Percentiles rank a stretch among this genome's conserved stretches.
Conservation (phyloP, 2,797 vertebrate genomes). For the Salarias fasciatus region DNA sequence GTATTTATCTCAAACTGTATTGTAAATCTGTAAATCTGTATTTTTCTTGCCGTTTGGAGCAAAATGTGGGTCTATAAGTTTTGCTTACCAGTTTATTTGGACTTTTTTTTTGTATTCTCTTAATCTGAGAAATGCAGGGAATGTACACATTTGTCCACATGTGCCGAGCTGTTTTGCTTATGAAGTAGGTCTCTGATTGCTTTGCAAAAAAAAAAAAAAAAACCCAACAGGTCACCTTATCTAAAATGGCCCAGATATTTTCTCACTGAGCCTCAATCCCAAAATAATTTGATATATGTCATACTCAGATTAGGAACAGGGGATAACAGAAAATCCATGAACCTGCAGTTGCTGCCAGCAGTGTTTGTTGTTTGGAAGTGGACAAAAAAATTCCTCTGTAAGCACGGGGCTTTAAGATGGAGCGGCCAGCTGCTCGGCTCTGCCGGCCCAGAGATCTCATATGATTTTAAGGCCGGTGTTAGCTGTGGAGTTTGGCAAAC, state of each 20-base stretch:
- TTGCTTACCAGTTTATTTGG: neutral
- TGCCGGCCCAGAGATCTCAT: conserved; percentile 30
- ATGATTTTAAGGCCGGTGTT: conserved; percentile 34
- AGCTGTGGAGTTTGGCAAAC: conserved; percentile 29
- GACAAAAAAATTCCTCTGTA: conserved; percentile 55
- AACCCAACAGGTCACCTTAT: conserved; percentile 34
- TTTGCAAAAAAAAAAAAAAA: too few relatives aligned
- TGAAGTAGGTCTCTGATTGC: neutral
- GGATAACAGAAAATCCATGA: conserved; percentile 72
- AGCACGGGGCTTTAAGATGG: conserved; percentile 51
- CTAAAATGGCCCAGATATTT: conserved; percentile 70
- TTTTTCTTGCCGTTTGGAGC: too few relatives aligned
- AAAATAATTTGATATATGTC: conserved; percentile 76
- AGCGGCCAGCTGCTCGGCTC: conserved; percentile 52
- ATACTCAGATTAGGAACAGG: conserved; percentile 67
- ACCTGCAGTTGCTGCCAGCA: conserved; percentile 56
- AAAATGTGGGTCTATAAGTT: too few relatives aligned
- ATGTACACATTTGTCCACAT: too few relatives aligned
- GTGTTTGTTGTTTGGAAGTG: conserved; percentile 69
- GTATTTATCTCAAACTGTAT: too few relatives aligned
- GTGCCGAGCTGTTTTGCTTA: too few relatives aligned
- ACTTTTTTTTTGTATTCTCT: neutral
- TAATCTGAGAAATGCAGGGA: too few relatives aligned
- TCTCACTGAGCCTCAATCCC: conserved; percentile 62
- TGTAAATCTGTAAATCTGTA: too few relatives aligned